Conservation (phyloP, 2,113 vertebrate species). For the Chlamydotis undulata region DNA sequence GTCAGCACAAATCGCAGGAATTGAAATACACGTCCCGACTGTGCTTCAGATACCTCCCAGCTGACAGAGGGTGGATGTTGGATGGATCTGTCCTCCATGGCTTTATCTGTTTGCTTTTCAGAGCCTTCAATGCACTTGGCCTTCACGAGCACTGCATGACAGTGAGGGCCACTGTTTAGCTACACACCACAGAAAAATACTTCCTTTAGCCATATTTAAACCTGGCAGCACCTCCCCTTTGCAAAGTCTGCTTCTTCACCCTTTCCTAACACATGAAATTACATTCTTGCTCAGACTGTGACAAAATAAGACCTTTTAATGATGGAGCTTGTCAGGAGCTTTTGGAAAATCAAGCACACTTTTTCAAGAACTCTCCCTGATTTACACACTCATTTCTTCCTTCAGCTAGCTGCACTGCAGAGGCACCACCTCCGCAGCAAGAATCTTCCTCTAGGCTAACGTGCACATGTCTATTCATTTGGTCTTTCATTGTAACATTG, state of each 20-base stretch:
- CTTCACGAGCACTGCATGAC: not conserved
- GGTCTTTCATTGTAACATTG: not conserved
- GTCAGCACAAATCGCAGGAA: not conserved
- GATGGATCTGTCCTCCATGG: not conserved
- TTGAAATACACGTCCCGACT: fast-evolving
- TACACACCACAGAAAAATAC: not conserved
- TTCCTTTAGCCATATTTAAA: not conserved
- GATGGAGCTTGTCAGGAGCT: not conserved
- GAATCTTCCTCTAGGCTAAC: not conserved
- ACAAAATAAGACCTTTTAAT: not conserved
- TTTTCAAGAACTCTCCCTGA: not conserved
- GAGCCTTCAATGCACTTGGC: not conserved
- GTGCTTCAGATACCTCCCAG: not conserved
- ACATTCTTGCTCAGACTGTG: not conserved
- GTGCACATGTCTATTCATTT: not conserved
- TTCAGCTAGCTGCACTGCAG: not conserved
- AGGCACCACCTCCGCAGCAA: not conserved
- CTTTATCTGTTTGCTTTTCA: not conserved
- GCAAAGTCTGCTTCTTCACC: not conserved
- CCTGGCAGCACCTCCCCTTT: not conserved
- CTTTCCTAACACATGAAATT: not conserved
- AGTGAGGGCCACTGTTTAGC: not conserved
- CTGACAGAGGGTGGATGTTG: not conserved
- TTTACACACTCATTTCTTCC: not conserved
- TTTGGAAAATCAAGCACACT: not conserved